Percentiles rank a stretch among this genome's conserved stretches.
Evolutionary conservation across 2,888 invertebrate genomes (phyloP).

Genomic region (Campaea margaritaria): DNA sequence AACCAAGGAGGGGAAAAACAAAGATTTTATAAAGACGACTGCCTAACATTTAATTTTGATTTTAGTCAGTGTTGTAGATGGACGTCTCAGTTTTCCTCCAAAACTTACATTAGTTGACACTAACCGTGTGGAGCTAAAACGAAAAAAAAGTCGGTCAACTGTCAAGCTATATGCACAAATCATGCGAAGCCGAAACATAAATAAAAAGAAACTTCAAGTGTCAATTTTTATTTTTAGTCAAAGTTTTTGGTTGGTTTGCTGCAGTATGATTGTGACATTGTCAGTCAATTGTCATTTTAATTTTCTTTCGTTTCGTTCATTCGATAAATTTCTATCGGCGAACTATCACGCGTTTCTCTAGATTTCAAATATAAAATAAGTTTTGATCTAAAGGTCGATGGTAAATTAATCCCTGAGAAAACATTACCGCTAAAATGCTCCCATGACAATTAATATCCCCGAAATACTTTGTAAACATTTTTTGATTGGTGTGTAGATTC

Average conservation of each 20-base stretch:
- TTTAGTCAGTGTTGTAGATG: too few species aligned
- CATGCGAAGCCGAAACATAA: not conserved
- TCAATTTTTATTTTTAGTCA: too few species aligned
- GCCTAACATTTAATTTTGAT: too few species aligned
- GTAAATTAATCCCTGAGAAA: conserved; percentile 27
- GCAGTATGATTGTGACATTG: too few species aligned
- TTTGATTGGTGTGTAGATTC: conserved; percentile 51
- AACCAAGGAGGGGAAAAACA: too few species aligned
- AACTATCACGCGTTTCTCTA: conserved; percentile 17
- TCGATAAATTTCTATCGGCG: conserved; percentile 17
- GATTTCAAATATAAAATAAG: conserved; percentile 10
- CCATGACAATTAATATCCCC: conserved; percentile 65
- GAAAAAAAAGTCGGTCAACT: too few species aligned
- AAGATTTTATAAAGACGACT: too few species aligned
- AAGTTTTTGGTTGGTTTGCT: too few species aligned
- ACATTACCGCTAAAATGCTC: conserved; percentile 41
- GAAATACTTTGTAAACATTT: conserved; percentile 76
- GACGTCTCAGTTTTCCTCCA: too few species aligned
- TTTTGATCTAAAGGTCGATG: conserved; percentile 24
- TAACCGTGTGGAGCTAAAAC: too few species aligned
- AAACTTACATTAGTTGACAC: too few species aligned
- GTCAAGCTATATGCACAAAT: too few species aligned
- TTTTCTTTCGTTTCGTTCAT: not conserved
- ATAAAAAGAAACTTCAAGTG: not conserved
- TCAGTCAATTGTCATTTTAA: conserved; percentile 2